These are phyloP conservation scores for Notothenia coriiceps DNA, from an alignment of 2,113 vertebrate species.

Conservation along the genomic window DNA sequence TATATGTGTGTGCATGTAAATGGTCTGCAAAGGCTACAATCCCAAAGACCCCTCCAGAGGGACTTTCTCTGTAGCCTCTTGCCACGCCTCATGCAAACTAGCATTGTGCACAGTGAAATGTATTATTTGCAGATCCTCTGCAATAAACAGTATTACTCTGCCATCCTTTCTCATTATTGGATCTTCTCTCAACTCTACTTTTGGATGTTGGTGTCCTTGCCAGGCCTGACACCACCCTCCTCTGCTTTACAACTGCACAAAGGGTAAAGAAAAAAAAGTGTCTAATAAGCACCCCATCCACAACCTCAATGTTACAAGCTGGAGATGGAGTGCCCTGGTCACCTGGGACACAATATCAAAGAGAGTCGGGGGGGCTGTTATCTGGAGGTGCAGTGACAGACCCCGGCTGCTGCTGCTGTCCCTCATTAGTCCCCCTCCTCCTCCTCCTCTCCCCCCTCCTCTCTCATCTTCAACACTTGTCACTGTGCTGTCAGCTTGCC, in stretches of 20 bases:
- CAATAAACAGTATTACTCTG: neutral
- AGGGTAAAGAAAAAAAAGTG: neutral
- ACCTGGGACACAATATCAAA: slow-evolving; percentile 64
- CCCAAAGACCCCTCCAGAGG: too few relatives aligned
- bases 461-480: slow-evolving; percentile 55
- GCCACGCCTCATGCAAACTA: neutral
- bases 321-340: slow-evolving; percentile 42
- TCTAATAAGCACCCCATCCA: slow-evolving; percentile 24
- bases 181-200: neutral
- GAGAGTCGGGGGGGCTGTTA: slow-evolving; percentile 45
- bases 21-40: too few relatives aligned
- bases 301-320: slow-evolving; percentile 33
- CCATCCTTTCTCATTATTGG: neutral
- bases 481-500: slow-evolving; percentile 67
- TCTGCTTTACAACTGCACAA: neutral
- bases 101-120: neutral
- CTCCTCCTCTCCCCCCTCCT: slow-evolving; percentile 22
- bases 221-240: neutral
- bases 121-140: neutral
- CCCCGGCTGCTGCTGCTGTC: slow-evolving; percentile 53
- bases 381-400: slow-evolving; percentile 65
- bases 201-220: neutral
- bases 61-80: neutral
- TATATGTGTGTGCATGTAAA: too few relatives aligned
- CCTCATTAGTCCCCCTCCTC: slow-evolving; percentile 62